Conservation (phyloP, 2,797 vertebrate species). For the Octomys mimax region DNA sequence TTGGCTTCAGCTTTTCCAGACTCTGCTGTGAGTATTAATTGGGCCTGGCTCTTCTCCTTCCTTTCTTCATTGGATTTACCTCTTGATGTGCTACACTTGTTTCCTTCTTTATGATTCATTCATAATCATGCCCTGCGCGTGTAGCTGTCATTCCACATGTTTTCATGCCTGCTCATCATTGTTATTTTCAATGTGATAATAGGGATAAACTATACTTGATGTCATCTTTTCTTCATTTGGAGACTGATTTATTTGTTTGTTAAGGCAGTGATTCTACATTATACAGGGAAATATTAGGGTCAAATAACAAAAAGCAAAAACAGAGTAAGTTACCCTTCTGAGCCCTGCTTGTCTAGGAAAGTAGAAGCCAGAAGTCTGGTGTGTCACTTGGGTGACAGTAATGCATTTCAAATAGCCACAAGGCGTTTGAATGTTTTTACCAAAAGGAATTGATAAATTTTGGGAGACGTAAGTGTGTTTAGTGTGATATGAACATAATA, state of each 20-base stretch:
- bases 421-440: background rate
- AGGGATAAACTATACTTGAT: background rate
- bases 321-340: background rate
- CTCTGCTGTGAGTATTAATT: background rate
- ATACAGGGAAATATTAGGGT: background rate
- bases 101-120: background rate
- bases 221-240: background rate
- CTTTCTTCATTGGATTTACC: background rate
- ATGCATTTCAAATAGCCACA: background rate
- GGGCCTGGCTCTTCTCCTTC: background rate
- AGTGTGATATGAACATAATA: background rate
- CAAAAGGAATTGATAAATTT: background rate
- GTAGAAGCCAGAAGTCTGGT: background rate
- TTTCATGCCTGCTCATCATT: background rate
- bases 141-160: background rate
- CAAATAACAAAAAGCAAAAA: background rate
- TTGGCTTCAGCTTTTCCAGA: background rate
- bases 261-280: background rate
- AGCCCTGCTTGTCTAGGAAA: background rate
- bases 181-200: slow-evolving; percentile 28
- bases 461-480: background rate
- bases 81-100: background rate
- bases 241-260: slow-evolving; percentile 29
- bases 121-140: background rate
- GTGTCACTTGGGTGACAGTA: background rate